Base-by-base conservation (phyloP, 2,888 invertebrate genomes). In the Scaptomyza cyrtandrae region DNA sequence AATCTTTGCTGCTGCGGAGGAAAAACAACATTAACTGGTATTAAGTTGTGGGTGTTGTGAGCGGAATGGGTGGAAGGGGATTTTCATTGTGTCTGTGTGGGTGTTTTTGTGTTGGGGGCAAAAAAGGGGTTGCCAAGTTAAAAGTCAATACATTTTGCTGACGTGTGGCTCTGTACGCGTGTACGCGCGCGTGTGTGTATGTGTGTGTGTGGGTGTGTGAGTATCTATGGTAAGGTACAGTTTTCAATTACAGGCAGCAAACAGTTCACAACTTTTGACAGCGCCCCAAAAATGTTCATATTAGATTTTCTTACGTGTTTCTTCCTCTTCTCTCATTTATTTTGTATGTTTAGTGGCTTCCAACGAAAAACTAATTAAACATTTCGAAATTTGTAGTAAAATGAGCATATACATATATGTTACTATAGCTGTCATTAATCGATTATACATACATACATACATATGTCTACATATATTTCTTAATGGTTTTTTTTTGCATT, bases 131-230 rank as follows among this genome's bases (percentile, higher is more conserved):
- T 64, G 78, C 75, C 73, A 82, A 82, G 82, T 79, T 87, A 83
- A 83, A 83, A 83, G 88, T 87, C 82, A 83, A 83, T 83, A 83
- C 83, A 71, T 83, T 87, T 73, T 66, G 67, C 76, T 82, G 87
- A 82, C 87, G 82, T 81, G 86, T 82, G 62, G 46, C 64, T 59
- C 46, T 53, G 19, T 37, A 44, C 43, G 14, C n/a, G 16, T 27
- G 11, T 44, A 43, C 29, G 29, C 14, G 6, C 24, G 48, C 7
- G 6, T 27, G 45, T 45, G 54, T 54, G 52, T 11, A 31, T 45
- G 41, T 39, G 24, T 41, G 48, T 45, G 50, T 54, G 52, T 11
- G 35, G 43, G 41, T 39, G 24, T 41, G 48, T 41, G 64, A 71
- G 48, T 77, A 48, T 75, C 61, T 75, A 49, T 74, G 50, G 44